Base-by-base conservation (phyloP, 2,113 vertebrate species). In the Campylomormyrus tamandua region DNA sequence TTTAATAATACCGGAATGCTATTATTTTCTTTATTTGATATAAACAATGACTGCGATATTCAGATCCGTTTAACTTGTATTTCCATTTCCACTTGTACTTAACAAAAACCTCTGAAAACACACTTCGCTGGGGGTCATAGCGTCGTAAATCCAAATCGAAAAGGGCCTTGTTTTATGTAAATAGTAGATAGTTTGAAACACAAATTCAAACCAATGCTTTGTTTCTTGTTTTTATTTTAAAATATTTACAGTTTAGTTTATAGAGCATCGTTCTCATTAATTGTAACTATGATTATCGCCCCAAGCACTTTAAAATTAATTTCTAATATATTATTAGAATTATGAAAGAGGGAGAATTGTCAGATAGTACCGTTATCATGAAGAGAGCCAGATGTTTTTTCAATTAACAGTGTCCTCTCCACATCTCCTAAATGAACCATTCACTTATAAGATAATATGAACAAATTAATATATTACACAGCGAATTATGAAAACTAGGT, bases 401-500 rank as follows among this genome's bases (percentile, higher is more conserved):
- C 95, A 94, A 95, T 93, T 96, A 95, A 95, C 95, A 94, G 50
- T 31, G 52, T 85, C 80, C 53, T 56, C 74, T 24, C 21, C 45
- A 31, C 74, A 31, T 46, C 77, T 95, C 94, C 96, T 97, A 95
- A 97, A 97, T 93, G 96, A 97, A 95, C 95, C 96, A 95, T 97
- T 97, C 97, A 95, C 97, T 97, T 97, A 97, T 97, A 93, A 95
- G 96, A 96, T 98, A 97, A 99, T 98, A 98, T 93, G 96, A 96
- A 95, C 87, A 95, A 99, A 99, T 99, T 98, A 99, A 99, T 99
- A 98, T 98, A 99, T 99, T 98, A 99, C 97, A 98, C 97, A 97
- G 96, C 96, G 95, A 98, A 98, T 99, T 98, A 98, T 98, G 97
- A 99, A 98, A 98, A 98, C 93, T 96, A 97, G 98, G 98, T 99